Base-by-base conservation (phyloP, 1,140 invertebrate genomes). In the Proctacanthus coquilletti region DNA sequence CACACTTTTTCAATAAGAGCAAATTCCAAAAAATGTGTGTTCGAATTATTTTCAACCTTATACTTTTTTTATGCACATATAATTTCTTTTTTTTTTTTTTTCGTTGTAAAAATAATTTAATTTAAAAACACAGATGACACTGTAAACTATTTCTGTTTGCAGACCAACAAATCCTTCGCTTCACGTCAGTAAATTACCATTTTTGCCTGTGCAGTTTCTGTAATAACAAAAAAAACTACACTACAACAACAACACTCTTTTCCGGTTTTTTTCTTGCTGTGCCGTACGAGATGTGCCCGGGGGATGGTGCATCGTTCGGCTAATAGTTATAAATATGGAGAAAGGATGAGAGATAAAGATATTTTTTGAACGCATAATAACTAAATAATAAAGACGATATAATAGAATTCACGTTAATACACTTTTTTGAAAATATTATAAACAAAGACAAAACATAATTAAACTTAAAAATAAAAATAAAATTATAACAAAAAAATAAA, bases 121-220 rank as follows among this genome's bases (percentile, higher is more conserved):
- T n/a, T n/a, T n/a, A n/a, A n/a, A n/a, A n/a, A n/a, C n/a, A n/a
- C n/a, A n/a, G n/a, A n/a, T n/a, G n/a, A n/a, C n/a, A n/a, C n/a
- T n/a, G n/a, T n/a, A n/a, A n/a, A n/a, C n/a, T n/a, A n/a, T n/a
- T n/a, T n/a, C n/a, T n/a, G n/a, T n/a, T 58, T 58, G 44, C 50
- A 58, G 55, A 46, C 50, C 51, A 45, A 45, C 52, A 48, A 50
- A 52, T 50, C 45, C 52, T 47, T 45, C 51, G 50, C 42, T 58
- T 36, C 55, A 58, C 42, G 49, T 58, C 47, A 47, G 51, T 50
- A 52, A 54, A 50, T 45, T 58, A 49, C 45, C 52, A 43, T 52
- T 49, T 44, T 47, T 57, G 40, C 51, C 55, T 39, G 52, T 57
- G 48, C 55, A 53, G 47, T 55, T 57, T 49, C 45, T 53, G 45